A percentile compares a stretch with the other conserved stretches of the same genome.
Evolutionary conservation across 2,888 invertebrate genomes (phyloP).

Genomic region (Stictocephala bisonia): DNA sequence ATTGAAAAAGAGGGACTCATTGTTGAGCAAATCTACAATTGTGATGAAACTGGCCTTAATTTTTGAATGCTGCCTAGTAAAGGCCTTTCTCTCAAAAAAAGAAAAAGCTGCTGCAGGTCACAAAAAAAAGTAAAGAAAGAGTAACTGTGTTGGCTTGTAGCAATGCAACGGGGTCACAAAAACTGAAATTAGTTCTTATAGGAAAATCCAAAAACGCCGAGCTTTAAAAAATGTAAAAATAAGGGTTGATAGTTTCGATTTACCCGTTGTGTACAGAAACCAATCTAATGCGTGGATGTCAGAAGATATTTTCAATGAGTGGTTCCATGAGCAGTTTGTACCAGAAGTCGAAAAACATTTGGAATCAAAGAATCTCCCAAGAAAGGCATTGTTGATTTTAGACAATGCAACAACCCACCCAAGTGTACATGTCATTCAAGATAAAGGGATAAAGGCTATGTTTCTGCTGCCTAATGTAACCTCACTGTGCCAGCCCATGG

Average conservation of each 20-base stretch:
- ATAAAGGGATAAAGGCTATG: no score
- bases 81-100: conserved; percentile 1
- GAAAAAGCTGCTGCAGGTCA: conserved; percentile 5
- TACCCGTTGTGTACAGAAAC: background rate
- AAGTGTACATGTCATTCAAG: no score
- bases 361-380: no score
- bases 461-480: no score
- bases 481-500: no score
- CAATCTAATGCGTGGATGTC: conserved; percentile 10
- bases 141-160: conserved; percentile 9
- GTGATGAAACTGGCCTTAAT: conserved; percentile 8
- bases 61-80: conserved; percentile 2
- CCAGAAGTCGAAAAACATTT: no score
- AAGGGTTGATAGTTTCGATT: background rate
- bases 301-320: no score
- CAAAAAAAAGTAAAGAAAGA: conserved; percentile 12
- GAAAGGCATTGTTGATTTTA: no score
- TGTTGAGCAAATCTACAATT: conserved; percentile 21
- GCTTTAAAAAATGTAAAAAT: background rate
- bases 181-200: background rate
- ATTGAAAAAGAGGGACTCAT: conserved; percentile 23
- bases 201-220: background rate
- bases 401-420: no score
- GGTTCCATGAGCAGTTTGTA: no score
- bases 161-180: conserved; percentile 16